Evolutionary conservation across 2,888 invertebrate genomes (phyloP), one percentile per base, ranked within the genome.

Genomic region (Nineta flava): DNA sequence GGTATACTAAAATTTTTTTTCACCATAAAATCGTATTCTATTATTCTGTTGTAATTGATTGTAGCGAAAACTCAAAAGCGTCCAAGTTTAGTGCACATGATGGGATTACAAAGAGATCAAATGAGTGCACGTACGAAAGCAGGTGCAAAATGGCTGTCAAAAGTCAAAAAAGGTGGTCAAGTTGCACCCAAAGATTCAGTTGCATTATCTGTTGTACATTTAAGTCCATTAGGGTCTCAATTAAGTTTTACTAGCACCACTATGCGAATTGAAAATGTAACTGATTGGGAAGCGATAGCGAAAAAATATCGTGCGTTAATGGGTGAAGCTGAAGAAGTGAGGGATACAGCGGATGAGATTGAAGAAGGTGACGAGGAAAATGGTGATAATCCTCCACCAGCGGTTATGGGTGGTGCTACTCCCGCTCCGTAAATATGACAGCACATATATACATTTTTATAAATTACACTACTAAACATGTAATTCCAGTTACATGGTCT

Each of bases 221-320:
- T 88, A 50, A 87, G 87, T 62, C 88, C 88, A 0, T 67, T 90
- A 12, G 88, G 90, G 26, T 88, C 88, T 0, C 87, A 88, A 63
- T 67, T 87, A 55, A 87, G 88, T 61, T 86, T 90, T 68, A 80
- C 77, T 60, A 80, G 82, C 55, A 73, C 74, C 51, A 78, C 79
- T 47, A 83, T 81, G 45, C 75, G 87, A 57, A 90, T 91, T 56
- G 91, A 91, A 63, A 87, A 84, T 60, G 88, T 92, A 7, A 87
- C 87, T 2, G 91, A 93, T 64, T 93, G 92, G 92, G 87, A 88
- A 60, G 74, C 82, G 2, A 91, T 92, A 51, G 85, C 91, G 17
- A 86, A 86, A 69, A 91, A 90, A 63, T 93, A 92, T 64, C 74
- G 88, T 16, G 83, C 84, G 0, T 70, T 91, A 9, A 74, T 79